Base-by-base conservation (phyloP, 2,797 vertebrate species). In the Varecia variegata region DNA sequence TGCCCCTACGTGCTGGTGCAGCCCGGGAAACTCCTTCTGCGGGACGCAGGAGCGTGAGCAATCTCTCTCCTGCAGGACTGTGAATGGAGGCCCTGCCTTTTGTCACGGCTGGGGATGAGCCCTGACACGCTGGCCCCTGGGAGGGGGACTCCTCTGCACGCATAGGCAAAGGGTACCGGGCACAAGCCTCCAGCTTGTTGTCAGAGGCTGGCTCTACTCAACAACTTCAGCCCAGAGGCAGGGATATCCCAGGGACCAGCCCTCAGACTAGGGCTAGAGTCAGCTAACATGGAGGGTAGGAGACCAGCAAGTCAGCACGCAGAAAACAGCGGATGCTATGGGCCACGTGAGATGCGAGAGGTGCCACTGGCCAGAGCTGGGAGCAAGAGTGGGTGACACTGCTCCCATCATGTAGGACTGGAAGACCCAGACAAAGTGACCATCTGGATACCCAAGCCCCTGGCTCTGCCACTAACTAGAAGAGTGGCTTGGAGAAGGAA, bases 11-110 rank as follows among this genome's bases (percentile, higher is more conserved):
- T 38, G 77, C 23, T 21, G 50, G 30, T 52, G 9, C 74, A 84
- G 58, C 32, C 88, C 73, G 58, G 67, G 52, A 94, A 94, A 95
- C 12, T 74, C 43, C 54, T 92, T 45, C 68, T 88, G 50, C 15
- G 45, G 23, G 56, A 58, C 10, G 11, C 25, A 27, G 56, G 25
- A 50, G 21, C 2, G 0, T 30, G 62, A 82, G 52, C 47, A 43
- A 20, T 73, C 88, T 93, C 58, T 91, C 54, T 80, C 38, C 62
- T 13, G 18, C 62, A 38, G 83, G 45, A 68, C 76, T 90, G 32
- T 79, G 60, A 93, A 83, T 18, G 77, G 76, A 88, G 3, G 32
- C 43, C 80, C 71, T 84, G 89, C 74, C 65, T 96, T 58, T 90
- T 40, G 27, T 50, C 17, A 20, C n/a, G 54, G n/a, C 25, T 79